Evolutionary conservation across 2,113 vertebrate species (phyloP), one percentile per base, ranked within the genome.

Genomic region (Misgurnus anguillicaudatus): DNA sequence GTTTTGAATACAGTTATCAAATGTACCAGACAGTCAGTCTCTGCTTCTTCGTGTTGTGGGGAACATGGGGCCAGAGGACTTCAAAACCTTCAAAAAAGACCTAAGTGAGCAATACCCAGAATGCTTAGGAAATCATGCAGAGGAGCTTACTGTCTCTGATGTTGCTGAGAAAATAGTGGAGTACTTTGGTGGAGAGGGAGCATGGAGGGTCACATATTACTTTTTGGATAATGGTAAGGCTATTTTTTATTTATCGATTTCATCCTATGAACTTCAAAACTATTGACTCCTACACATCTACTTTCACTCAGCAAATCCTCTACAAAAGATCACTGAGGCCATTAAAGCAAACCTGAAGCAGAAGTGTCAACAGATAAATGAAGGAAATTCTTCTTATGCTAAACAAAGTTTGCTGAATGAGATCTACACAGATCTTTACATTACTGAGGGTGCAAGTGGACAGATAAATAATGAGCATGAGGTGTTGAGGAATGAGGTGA

Each of bases 381-480:
- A 73, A 73, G 71, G 71, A 6, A 61, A 73, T 60, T 61, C 71
- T 17, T 45, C 39, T 45, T 6, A 61, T 42, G 55, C 11, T 31
- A 24, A 73, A 45, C 71, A 73, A 21, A 45, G 14, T 6, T 31
- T 31, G 16, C 0, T 73, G 13, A 45, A 3, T 13, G 71, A 73
- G 57, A 60, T 73, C 55, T 61, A 45, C 55, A 73, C 55, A 1
- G 38, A 73, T 24, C 38, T 73, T 1, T 45, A 45, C 39, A 42
- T 73, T 5, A 61, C 55, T 9, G 71, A 45, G 0, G 55, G 71
- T 45, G n/a, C n/a, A 61, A 24, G 71, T 16, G 57, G 55, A 45
- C 0, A 41, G 4, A 73, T 73, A 16, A 73, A 73, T 45, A 73
- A 60, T 45, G 71, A 73, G 11, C 55, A 73, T 31, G 71, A 73